phyloP scores from a whole-genome alignment of 2,888 invertebrate genomes.

The Portevinia maculata region DNA sequence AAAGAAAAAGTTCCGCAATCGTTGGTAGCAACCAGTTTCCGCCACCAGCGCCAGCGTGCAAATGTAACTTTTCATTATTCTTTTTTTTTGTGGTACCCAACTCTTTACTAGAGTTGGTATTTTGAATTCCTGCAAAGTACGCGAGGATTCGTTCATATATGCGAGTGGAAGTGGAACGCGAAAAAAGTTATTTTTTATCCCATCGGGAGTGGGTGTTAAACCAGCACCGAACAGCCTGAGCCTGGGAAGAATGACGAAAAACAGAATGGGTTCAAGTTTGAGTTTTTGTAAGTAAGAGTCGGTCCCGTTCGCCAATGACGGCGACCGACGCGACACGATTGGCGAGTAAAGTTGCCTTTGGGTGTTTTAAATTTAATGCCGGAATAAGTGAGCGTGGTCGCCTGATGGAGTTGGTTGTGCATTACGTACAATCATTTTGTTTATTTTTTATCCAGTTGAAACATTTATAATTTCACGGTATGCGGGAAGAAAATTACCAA shows the following conservation, averaged over 20 bases:
- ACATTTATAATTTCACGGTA: too few species aligned
- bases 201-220: neutral
- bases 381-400: too few species aligned
- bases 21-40: conserved; percentile 39
- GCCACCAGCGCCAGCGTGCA: conserved; percentile 55
- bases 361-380: too few species aligned
- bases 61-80: conserved; percentile 68
- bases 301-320: neutral
- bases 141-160: conserved; percentile 7
- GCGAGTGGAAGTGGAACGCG: conserved; percentile 3
- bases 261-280: conserved; percentile 31
- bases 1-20: conserved; percentile 52
- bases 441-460: too few species aligned
- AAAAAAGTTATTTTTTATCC: conserved; percentile 9
- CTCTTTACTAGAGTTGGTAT: conserved; percentile 19
- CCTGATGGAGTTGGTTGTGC: too few species aligned
- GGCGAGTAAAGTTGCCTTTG: too few species aligned
- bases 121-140: conserved; percentile 39
- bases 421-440: too few species aligned
- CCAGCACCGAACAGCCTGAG: neutral
- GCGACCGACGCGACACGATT: neutral
- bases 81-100: conserved; percentile 23
- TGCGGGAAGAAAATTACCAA: too few species aligned
- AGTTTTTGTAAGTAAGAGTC: conserved; percentile 24
- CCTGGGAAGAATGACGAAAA: conserved; percentile 4